Base-by-base conservation (phyloP, 2,797 vertebrate genomes). In the Dendrocincla tyrannina region DNA sequence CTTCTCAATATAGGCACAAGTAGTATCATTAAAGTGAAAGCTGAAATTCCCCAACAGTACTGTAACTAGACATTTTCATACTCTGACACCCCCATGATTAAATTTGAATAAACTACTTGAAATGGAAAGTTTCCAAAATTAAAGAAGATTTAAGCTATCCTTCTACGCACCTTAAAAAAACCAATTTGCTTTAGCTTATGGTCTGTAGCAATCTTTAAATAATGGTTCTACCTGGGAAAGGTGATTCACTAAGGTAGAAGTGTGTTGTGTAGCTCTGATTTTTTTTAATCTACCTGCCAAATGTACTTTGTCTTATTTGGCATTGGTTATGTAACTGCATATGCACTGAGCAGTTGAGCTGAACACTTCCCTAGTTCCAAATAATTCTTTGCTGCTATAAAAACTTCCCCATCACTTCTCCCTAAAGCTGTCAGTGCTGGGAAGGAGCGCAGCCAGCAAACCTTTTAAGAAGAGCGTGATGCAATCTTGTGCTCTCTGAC, bases 371-470 rank as follows among this genome's bases (percentile, higher is more conserved):
- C 39, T 33, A 44, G 20, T 27, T 70, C 3, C 2, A 37, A 85
- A 56, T 81, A 74, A 64, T 33, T 74, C 70, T 92, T 32, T 56
- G 24, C 56, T 28, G 19, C 44, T 82, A 16, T 27, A 42, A 79
- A 53, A 74, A 44, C 39, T 79, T 70, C 70, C 50, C 67, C 46
- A 74, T 59, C 7, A 5, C 33, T 73, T 59, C 39, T 55, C 73
- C 32, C 50, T 62, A 22, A 63, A 64, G n/a, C 70, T 9, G 0
- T 32, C 4, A 2, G 41, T 27, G 49, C n/a, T 0, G 0, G 23
- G 49, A 60, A 68, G 56, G 22, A 81, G 11, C 0, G 0, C 24
- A 74, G 64, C 52, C 52, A 87, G 49, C 44, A 92, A 74, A 62
- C 25, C 30, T 70, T 66, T 77, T 32, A 60, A 28, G 52, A 46